Conservation (phyloP, 2,888 invertebrate species). For the Macrosiphum euphorbiae region DNA sequence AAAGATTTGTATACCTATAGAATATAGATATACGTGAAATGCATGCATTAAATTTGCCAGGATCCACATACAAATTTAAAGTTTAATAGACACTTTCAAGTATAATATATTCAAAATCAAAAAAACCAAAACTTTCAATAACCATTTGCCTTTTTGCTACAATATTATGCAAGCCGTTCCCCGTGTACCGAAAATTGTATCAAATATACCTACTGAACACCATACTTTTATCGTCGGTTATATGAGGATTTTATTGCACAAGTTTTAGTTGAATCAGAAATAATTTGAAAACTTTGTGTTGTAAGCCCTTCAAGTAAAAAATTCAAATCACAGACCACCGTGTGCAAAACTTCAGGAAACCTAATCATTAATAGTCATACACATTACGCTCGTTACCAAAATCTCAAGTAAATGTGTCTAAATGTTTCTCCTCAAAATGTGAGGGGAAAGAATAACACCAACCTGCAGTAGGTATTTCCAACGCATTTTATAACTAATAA, state of each 20-base stretch:
- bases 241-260: not conserved
- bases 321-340: not conserved
- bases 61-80: not conserved
- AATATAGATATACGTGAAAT: not conserved
- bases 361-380: not conserved
- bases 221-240: not conserved
- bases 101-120: not conserved
- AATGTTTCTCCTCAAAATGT: not conserved
- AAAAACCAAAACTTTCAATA: not conserved
- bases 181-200: not conserved
- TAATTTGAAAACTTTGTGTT: conserved; percentile 33
- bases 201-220: not conserved
- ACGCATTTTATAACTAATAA: not conserved
- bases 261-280: conserved; percentile 9
- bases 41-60: not conserved
- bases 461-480: not conserved
- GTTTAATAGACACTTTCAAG: not conserved
- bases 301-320: not conserved
- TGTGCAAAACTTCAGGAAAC: not conserved
- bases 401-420: not conserved
- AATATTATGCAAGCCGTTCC: not conserved
- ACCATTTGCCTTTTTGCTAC: not conserved
- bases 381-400: not conserved
- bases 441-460: not conserved
- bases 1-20: too few species aligned